Conservation (phyloP, 2,888 invertebrate species). For the Tipula unca region DNA sequence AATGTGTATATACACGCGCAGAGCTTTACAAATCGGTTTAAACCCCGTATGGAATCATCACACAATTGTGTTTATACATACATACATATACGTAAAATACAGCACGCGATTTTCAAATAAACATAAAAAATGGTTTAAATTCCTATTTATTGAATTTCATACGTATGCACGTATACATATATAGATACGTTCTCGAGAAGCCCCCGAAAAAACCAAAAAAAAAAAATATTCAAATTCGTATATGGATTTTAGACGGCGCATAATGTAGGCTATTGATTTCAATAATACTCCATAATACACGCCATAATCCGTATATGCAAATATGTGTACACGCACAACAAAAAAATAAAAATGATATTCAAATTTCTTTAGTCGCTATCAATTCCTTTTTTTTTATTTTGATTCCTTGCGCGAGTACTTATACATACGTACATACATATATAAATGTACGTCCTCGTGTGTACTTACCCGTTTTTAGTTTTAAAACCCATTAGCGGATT, state of each 20-base stretch:
- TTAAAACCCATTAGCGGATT: neutral
- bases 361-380: neutral
- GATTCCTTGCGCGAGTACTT: neutral
- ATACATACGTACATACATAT: neutral
- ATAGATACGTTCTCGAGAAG: no score
- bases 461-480: neutral
- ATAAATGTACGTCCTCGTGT: neutral
- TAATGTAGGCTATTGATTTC: conserved; percentile 2
- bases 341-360: neutral
- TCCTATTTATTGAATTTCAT: neutral
- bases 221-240: neutral
- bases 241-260: neutral
- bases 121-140: neutral
- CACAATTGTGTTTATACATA: neutral
- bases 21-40: neutral
- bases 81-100: neutral
- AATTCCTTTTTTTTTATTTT: neutral
- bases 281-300: neutral
- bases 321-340: neutral
- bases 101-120: neutral
- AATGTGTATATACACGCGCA: neutral
- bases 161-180: neutral
- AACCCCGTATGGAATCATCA: neutral
- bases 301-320: neutral
- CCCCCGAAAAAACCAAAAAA: neutral